Base-by-base conservation (phyloP, 2,797 vertebrate species). In the Lagodon rhomboides region DNA sequence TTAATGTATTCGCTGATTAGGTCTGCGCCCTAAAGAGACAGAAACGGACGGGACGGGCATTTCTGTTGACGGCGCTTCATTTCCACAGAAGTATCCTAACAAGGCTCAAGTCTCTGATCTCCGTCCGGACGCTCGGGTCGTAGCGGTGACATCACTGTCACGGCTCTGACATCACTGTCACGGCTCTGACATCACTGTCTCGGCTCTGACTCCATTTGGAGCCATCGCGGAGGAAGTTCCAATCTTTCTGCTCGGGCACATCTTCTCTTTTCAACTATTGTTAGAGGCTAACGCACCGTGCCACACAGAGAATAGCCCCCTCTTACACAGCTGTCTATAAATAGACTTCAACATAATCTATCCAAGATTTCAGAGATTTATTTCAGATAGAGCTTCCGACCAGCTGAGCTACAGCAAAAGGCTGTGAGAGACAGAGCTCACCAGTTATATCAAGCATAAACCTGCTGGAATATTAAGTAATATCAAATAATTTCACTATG, bases 1-100 rank as follows among this genome's bases (percentile, higher is more conserved):
- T 69, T 83, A 85, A 90, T 92, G 64, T 82, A 87, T 90, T 88
- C 86, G 79, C 68, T 84, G 75, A 89, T 91, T 90, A 85, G 66
- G 67, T 56, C 41, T 17, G 25, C 44, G 80, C 62, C 75, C 80
- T 78, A 71, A 88, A 92, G 75, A 90, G 84, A 85, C 18, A 56
- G 59, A 12, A 64, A 66, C 6, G 56, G 51, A 86, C 60, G 38
- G 59, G 53, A 61, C 18, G 43, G 68, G 8, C 77, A 61, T 78
- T 80, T 80, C 53, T 80, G 73, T 80, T 87, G 83, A 82, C 84
- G 68, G 73, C 67, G 64, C 75, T 68, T 85, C 38, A 76, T 55
- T 84, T 84, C 74, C 53, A 56, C 55, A 43, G 49, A 70, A 85
- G 75, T 80, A 83, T 74, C 81, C 68, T 80, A 86, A 88, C 66